Evolutionary conservation across 2,888 invertebrate species (phyloP), one percentile per base, ranked within the genome.

Genomic region (Timema podura): DNA sequence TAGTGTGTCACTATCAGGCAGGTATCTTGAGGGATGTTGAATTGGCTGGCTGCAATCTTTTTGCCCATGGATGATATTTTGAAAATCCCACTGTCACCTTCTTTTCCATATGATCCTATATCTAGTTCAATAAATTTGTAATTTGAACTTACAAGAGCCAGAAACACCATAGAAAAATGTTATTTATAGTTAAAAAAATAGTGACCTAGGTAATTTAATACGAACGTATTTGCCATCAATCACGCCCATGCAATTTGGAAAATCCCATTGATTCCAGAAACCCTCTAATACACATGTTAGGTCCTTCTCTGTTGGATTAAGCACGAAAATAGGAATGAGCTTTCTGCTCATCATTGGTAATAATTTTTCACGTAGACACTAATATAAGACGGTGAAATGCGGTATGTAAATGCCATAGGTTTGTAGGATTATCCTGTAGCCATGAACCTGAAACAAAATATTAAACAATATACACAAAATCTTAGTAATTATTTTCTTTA

Each of bases 1-100:
- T 57, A 59, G 45, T 30, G 13, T 48, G 45, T 68, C 57, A 59
- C 45, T 59, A 16, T 44, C 45, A 44, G 68, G 54, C 44, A 57
- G 46, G 16, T 15, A 45, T 61, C 3, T 7, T 59, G 57, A 57
- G 57, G 68, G 57, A 48, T 57, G 68, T 45, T 59, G 61, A 45
- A 68, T 16, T 59, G 30, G 16, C 59, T 44, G 16, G 16, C 44
- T 44, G 44, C 30, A 6, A 59, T 44, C 59, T 44, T 59, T 59
- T 59, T 59, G 44, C 59, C 57, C 57, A 57, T 57, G n/a, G n/a
- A n/a, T 6, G 57, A 57, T 16, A 15, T 57, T n/a, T 57, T 57
- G 57, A 57, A 57, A 16, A 57, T 68, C 46, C 68, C 68, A 54
- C 68, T 67, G 46, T 67, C 67, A 30, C 67, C 67, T 54, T 67